Evolutionary conservation across 1,140 invertebrate species (phyloP), one percentile per base, ranked within the genome.

Genomic region (Drosophila insularis): DNA sequence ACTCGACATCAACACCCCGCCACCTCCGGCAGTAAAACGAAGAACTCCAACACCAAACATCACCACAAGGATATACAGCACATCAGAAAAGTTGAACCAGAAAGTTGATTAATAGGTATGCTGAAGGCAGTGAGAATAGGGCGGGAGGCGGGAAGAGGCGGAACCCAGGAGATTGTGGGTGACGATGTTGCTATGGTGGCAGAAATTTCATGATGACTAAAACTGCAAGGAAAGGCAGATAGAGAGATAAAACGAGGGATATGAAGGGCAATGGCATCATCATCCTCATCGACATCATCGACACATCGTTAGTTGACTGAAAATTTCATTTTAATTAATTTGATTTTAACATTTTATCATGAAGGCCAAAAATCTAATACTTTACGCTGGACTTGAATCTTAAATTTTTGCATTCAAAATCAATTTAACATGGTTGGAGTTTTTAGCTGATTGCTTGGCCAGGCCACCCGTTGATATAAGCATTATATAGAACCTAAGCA

Each of bases 71-170:
- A 74, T 40, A 68, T 75, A 68, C 17, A 35, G 55, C 31, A 65
- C 40, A 54, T 53, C 63, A 60, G 63, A 86, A 85, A 87, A 87
- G 79, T 87, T 87, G 71, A 67, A 58, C 78, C 76, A 70, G 59
- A 71, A 87, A 82, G 65, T 87, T 89, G 82, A 87, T 87, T 87
- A 87, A 87, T 89, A 87, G 84, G 79, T 79, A 71, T 54, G 40
- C 59, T 53, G 65, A 14, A 19, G 59, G 27, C 53, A 60, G n/a
- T 39, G 46, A 43, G 31, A 56, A 4, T 2, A 35, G 10, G 32
- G 17, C 50, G 40, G 37, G 11, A 43, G 31, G 61, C 2, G 39
- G 40, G n/a, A 10, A 1, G n/a, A 27, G 10, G 11, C 17, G 4
- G 55, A 23, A 31, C 4, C 8, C 53, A 31, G 53, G 23, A 19